Evolutionary conservation across 2,888 invertebrate species (phyloP).

Genomic region (Hedychridium roseum): DNA sequence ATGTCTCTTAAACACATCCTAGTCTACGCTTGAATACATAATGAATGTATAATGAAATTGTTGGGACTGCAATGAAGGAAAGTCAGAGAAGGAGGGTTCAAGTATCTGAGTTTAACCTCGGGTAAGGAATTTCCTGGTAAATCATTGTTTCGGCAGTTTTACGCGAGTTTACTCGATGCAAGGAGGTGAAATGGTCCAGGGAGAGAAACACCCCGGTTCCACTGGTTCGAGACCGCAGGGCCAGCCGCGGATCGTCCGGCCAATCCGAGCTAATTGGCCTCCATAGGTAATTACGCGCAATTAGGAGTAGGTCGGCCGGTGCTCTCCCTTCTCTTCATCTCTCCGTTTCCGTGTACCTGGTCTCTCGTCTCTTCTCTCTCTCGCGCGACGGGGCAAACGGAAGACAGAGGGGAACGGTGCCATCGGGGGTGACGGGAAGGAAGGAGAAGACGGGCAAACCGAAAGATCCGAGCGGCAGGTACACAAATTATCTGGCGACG

Average conservation of each 20-base stretch:
- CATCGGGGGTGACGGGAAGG: conserved; percentile 24
- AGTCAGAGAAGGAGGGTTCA: too few species aligned
- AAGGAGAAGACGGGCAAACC: conserved; percentile 23
- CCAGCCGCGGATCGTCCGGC: conserved; percentile 45
- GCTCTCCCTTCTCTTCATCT: conserved; percentile 12
- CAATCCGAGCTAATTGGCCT: conserved; percentile 60
- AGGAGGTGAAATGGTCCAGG: conserved; percentile 27
- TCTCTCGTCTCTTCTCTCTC: too few species aligned
- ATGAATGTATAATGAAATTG: too few species aligned
- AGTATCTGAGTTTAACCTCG: too few species aligned
- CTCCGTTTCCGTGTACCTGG: too few species aligned
- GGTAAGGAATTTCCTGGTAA: too few species aligned
- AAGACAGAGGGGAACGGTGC: too few species aligned
- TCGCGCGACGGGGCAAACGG: too few species aligned
- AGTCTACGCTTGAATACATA: neutral
- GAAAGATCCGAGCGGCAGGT: conserved; percentile 50
- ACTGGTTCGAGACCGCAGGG: conserved; percentile 41
- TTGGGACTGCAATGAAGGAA: too few species aligned
- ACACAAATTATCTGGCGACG: conserved; percentile 60
- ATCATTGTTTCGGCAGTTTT: conserved; percentile 21
- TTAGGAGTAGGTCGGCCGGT: conserved; percentile 51
- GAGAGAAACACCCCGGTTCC: too few species aligned
- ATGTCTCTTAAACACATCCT: neutral
- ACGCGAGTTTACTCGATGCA: conserved; percentile 41
- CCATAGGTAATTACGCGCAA: conserved; percentile 62